Evolutionary conservation across 2,113 vertebrate species (phyloP), one percentile per base, ranked within the genome.

Genomic region (Callionymus lyra): DNA sequence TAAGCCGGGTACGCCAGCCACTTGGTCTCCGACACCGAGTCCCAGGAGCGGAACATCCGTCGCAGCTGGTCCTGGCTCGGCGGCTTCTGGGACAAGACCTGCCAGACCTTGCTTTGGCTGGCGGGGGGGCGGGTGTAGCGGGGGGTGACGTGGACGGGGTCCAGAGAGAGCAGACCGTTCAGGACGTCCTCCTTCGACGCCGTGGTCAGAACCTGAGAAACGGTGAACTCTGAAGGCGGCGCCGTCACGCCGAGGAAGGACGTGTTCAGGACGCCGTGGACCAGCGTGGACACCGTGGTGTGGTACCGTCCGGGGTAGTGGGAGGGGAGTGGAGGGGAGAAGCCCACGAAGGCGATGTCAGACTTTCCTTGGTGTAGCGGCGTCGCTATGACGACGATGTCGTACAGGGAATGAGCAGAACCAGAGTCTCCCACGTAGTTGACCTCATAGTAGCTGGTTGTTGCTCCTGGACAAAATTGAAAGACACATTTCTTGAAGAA

Each of bases 1-100:
- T 96, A 96, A 1, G 45, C 12, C 0, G 95, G 94, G 16, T 88
- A 94, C 0, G 94, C 91, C 50, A 88, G 45, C 95, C 94, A 97
- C 0, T n/a, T 37, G 18, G 78, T 86, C 55, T 76, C 84, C 1
- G 68, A 73, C 33, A 89, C 68, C 0, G 72, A 76, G 34, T 93
- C 86, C 8, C 88, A 84, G 1, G 89, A 89, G 21, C 87, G 41
- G 49, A 98, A 98, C 1, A 94, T 82, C 50, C 59, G 43, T 6
- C 9, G 9, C 2, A 97, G 73, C 59, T 92, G 87, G 55, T 82
- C 68, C 49, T 86, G 69, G 9, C 67, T 81, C 34, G 97, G 86
- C 4, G 56, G 59, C 16, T 84, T 56, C 0, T 53, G 40, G 0
- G 93, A 96, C 41, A 91, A 93, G 6, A 90, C 63, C 82, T 90